Evolutionary conservation across 2,113 vertebrate species (phyloP).

Genomic region (Nicator chloris): DNA sequence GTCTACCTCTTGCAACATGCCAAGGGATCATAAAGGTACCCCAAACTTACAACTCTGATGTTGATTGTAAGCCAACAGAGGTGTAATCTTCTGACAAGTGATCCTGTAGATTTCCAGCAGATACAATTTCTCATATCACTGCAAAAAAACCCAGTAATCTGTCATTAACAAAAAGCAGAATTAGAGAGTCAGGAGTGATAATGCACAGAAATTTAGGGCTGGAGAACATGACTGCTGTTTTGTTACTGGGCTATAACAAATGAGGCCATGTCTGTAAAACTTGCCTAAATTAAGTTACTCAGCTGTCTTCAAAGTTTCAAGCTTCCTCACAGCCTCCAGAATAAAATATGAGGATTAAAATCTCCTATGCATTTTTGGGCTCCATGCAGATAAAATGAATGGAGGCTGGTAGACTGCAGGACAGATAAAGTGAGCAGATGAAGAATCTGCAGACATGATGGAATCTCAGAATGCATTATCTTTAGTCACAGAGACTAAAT

Average conservation of each 20-base stretch:
- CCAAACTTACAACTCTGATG: background rate
- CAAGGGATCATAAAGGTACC: slow-evolving; percentile 98
- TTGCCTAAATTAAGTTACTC: background rate
- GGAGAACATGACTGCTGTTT: background rate
- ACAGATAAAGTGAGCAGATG: background rate
- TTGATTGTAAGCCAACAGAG: background rate
- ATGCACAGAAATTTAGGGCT: background rate
- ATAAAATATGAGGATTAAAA: background rate
- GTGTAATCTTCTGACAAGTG: background rate
- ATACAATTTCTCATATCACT: background rate
- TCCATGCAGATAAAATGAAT: background rate
- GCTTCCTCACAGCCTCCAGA: background rate
- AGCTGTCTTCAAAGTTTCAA: background rate
- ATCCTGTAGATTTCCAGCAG: background rate
- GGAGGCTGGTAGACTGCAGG: background rate
- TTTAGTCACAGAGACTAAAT: background rate
- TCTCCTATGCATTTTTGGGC: background rate
- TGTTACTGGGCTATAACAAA: background rate
- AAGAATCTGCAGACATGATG: background rate
- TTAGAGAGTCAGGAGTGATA: background rate
- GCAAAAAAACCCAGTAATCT: background rate
- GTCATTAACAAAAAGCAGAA: background rate
- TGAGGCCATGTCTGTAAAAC: background rate
- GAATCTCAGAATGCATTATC: background rate
- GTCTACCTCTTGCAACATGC: slow-evolving; percentile 95